These are phyloP conservation scores for Hololepta plana DNA, from an alignment of 2,888 invertebrate genomes.

Conservation along the genomic window DNA sequence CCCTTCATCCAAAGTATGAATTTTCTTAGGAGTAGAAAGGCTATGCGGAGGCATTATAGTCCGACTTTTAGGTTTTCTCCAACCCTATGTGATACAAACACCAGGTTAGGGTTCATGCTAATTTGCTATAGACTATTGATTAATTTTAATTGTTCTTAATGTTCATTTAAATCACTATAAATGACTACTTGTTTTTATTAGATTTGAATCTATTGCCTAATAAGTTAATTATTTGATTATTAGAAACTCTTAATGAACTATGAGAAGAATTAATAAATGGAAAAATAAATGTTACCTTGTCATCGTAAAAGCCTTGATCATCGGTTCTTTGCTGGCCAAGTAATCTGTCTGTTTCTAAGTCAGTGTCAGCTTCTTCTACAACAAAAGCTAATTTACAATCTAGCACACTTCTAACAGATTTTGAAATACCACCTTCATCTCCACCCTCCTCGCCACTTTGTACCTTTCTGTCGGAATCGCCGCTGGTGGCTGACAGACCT, in stretches of 20 bases:
- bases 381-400: slow-evolving; percentile 6
- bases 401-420: too few relatives aligned
- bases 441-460: slow-evolving; percentile 49
- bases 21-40: slow-evolving; percentile 34
- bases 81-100: slow-evolving; percentile 37
- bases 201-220: slow-evolving; percentile 5
- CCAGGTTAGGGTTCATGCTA: slow-evolving; percentile 14
- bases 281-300: slow-evolving; percentile 38
- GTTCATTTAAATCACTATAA: too few relatives aligned
- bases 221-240: slow-evolving; percentile 6
- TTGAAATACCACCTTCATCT: slow-evolving; percentile 19
- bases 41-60: slow-evolving; percentile 49
- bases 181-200: too few relatives aligned
- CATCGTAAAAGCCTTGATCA: slow-evolving; percentile 82
- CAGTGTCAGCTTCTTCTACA: slow-evolving; percentile 84
- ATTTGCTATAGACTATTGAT: too few relatives aligned
- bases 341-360: slow-evolving; percentile 91
- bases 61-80: slow-evolving; percentile 63
- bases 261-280: slow-evolving; percentile 3
- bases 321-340: slow-evolving; percentile 89
- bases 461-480: slow-evolving; percentile 45
- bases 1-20: slow-evolving; percentile 27
- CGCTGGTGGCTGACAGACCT: slow-evolving; percentile 31
- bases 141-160: too few relatives aligned
- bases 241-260: too few relatives aligned